Percentiles rank a stretch among this genome's conserved stretches.
phyloP scores from a whole-genome alignment of 2,113 vertebrate species.

The Sakesphorus luctuosus region DNA sequence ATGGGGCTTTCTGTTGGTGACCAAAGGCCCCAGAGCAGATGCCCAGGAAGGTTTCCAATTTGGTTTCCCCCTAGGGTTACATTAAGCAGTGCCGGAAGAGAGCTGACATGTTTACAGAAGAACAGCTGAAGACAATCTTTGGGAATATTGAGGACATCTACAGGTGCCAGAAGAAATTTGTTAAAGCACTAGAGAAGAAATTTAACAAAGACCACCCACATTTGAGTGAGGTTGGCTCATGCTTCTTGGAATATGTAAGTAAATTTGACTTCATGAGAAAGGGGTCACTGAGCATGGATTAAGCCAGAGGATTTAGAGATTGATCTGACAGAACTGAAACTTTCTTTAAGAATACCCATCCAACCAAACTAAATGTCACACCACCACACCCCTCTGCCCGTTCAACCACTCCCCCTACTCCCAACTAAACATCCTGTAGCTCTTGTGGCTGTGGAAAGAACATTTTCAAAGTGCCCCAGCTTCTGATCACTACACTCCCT shows the following conservation, averaged over 20 bases:
- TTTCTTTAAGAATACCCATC: not conserved
- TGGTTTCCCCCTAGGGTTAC: slow-evolving; percentile 83
- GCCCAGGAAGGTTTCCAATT: not conserved
- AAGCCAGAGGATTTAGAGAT: not conserved
- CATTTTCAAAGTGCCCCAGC: not conserved
- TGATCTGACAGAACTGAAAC: not conserved
- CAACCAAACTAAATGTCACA: not conserved
- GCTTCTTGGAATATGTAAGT: slow-evolving; percentile 95
- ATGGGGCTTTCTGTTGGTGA: not conserved
- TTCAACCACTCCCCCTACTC: not conserved
- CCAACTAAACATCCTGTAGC: not conserved
- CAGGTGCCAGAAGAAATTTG: slow-evolving; percentile 91
- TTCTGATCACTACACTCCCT: not conserved
- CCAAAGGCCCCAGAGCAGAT: not conserved
- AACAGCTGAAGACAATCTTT: slow-evolving; percentile 92
- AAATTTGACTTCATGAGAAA: not conserved
- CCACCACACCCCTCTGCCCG: accelerated
- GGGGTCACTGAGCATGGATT: not conserved
- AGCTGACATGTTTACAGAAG: slow-evolving; percentile 93
- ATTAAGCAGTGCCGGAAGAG: slow-evolving; percentile 94
- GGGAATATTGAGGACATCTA: slow-evolving; percentile 96
- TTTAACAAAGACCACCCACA: slow-evolving; percentile 92
- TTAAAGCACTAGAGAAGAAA: slow-evolving; percentile 90
- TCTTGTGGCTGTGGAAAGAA: not conserved
- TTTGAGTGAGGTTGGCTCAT: slow-evolving; percentile 92